Percentiles rank a stretch among this genome's conserved stretches.
phyloP scores from a whole-genome alignment of 23 tunicate genomes.

The Oikopleura dioica region DNA sequence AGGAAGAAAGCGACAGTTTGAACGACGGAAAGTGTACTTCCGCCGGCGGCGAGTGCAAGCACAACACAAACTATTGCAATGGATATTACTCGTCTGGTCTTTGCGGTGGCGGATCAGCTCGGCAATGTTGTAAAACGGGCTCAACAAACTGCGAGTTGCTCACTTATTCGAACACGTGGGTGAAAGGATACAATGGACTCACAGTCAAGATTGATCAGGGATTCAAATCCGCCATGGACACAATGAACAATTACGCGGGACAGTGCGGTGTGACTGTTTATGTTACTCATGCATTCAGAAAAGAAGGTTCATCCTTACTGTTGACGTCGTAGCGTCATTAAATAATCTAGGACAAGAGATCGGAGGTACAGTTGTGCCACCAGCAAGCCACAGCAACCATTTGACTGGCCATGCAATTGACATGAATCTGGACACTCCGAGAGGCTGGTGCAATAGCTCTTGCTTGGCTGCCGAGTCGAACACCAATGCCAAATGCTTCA shows the following conservation, averaged over 20 bases:
- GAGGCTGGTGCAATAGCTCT: constrained; percentile 8
- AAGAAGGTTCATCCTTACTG: too few species aligned
- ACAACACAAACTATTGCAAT: constrained; percentile 7
- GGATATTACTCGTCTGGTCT: constrained; percentile 21
- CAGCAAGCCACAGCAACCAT: not conserved
- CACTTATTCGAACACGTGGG: constrained; percentile 14
- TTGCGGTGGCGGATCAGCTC: constrained; percentile 41
- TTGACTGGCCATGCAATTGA: constrained; percentile 5
- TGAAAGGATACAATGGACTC: constrained; percentile 47
- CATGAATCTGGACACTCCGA: not conserved
- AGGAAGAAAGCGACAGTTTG: not conserved
- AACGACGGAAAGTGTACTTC: not conserved
- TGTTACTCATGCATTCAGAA: too few species aligned
- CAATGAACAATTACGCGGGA: constrained; percentile 26
- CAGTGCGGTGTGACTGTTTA: constrained; percentile 31
- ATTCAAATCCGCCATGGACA: constrained; percentile 25
- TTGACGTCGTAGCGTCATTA: too few species aligned
- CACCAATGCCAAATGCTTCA: too few species aligned
- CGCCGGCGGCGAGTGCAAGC: not conserved
- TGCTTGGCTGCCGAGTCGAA: not conserved
- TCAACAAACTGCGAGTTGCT: constrained; percentile 29
- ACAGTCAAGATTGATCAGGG: constrained; percentile 34
- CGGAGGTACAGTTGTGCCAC: constrained; percentile 13
- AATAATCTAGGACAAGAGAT: not conserved
- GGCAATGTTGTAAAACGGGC: constrained; percentile 31